Percentiles rank a stretch among this genome's conserved stretches.
phyloP scores from a whole-genome alignment of 2,888 invertebrate genomes.

The Gryllus longicercus region DNA sequence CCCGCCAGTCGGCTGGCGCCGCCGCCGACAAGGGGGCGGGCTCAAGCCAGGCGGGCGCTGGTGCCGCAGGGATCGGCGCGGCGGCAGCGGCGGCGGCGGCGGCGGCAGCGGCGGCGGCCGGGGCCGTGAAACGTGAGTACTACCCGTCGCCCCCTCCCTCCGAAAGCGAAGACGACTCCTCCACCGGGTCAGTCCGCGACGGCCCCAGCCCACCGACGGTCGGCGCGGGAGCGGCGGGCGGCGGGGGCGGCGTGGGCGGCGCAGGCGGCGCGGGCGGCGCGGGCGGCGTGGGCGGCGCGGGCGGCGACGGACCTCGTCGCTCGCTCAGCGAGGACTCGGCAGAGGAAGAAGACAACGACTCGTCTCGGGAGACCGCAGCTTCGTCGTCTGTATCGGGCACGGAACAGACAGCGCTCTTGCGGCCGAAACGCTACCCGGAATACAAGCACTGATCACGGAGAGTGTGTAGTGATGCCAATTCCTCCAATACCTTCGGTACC shows the following conservation, averaged over 20 bases:
- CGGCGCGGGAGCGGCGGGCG: conserved; percentile 28
- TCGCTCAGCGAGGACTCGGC: conserved; percentile 43
- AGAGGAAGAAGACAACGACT: conserved; percentile 48
- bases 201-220: neutral
- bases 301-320: conserved; percentile 40
- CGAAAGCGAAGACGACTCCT: conserved; percentile 53
- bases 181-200: conserved; percentile 25
- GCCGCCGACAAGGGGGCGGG: conserved; percentile 33
- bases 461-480: neutral
- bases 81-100: conserved; percentile 48
- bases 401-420: conserved; percentile 34
- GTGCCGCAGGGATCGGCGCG: conserved; percentile 44
- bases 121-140: conserved; percentile 46
- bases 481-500: neutral
- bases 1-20: conserved; percentile 37
- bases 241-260: conserved; percentile 40
- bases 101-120: conserved; percentile 31
- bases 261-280: conserved; percentile 37
- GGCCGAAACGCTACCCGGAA: conserved; percentile 62
- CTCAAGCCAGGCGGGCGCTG: conserved; percentile 50
- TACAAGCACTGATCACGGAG: conserved; percentile 69
- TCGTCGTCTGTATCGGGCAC: conserved; percentile 35
- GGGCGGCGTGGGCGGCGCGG: conserved; percentile 37
- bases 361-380: conserved; percentile 38
- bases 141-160: conserved; percentile 57